Conservation (phyloP, 2,797 vertebrate genomes). For the Anisognathus igniventris region DNA sequence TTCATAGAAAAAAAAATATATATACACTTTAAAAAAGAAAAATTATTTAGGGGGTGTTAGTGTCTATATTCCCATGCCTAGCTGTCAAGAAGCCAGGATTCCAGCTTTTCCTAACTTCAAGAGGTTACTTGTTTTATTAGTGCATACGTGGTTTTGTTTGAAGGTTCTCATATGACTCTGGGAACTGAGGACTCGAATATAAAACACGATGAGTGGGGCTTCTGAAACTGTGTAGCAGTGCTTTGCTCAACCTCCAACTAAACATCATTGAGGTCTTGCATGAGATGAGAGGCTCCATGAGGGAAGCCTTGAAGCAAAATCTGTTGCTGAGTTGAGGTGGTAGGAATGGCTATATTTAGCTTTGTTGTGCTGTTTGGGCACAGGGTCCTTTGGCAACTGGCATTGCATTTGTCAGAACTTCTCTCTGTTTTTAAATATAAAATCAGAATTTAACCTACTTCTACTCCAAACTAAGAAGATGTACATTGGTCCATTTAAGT, state of each 20-base stretch:
- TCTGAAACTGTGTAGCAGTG: background rate
- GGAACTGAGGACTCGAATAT: background rate
- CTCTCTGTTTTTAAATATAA: constrained; percentile 36
- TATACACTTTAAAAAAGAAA: background rate
- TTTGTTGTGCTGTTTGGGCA: background rate
- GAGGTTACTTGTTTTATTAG: background rate
- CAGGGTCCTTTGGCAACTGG: background rate
- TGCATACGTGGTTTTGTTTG: background rate
- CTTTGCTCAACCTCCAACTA: background rate
- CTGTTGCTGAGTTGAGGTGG: background rate
- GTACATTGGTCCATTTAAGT: background rate
- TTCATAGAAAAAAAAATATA: background rate
- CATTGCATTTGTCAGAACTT: background rate
- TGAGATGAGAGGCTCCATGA: background rate
- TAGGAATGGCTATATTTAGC: background rate
- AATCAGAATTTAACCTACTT: constrained; percentile 11
- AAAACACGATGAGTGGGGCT: background rate
- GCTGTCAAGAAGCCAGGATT: background rate
- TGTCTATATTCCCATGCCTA: background rate
- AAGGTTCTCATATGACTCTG: background rate
- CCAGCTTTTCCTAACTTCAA: background rate
- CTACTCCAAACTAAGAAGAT: background rate
- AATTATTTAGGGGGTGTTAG: rapidly evolving
- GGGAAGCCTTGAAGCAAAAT: background rate
- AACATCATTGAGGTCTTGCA: background rate